phyloP scores from a whole-genome alignment of 2,888 invertebrate species.

The Calameuta filiformis region DNA sequence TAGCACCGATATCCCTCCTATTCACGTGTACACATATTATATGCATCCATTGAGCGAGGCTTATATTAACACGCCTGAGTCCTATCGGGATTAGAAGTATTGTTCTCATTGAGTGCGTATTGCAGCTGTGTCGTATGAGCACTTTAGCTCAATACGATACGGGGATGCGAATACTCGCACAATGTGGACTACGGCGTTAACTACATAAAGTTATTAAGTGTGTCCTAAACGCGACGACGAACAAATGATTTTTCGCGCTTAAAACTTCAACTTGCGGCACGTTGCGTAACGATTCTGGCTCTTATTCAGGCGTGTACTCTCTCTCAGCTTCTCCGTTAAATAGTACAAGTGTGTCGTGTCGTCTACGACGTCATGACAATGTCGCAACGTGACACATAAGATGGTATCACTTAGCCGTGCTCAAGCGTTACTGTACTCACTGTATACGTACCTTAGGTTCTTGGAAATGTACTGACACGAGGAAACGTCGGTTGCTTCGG shows the following conservation, averaged over 20 bases:
- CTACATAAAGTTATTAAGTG: background rate
- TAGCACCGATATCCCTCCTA: conserved; percentile 22
- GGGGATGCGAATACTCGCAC: background rate
- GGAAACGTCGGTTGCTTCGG: background rate
- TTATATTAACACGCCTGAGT: background rate
- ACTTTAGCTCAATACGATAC: background rate
- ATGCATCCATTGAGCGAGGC: background rate
- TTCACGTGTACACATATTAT: background rate
- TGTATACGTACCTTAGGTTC: background rate
- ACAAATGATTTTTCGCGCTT: background rate
- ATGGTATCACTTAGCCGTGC: background rate
- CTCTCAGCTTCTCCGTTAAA: background rate
- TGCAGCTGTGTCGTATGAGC: background rate
- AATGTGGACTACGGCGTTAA: background rate
- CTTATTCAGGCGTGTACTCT: background rate
- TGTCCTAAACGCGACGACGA: background rate
- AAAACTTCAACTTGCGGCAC: background rate
- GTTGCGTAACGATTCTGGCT: background rate
- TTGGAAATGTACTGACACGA: background rate
- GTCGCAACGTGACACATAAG: background rate
- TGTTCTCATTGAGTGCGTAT: background rate
- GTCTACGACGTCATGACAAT: background rate
- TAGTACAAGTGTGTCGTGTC: background rate
- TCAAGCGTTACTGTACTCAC: background rate
- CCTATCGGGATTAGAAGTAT: background rate